Percentiles rank a stretch among this genome's conserved stretches.
These are phyloP conservation scores for Lordiphosa collinella DNA, from an alignment of 1,140 invertebrate genomes.

Conservation along the genomic window DNA sequence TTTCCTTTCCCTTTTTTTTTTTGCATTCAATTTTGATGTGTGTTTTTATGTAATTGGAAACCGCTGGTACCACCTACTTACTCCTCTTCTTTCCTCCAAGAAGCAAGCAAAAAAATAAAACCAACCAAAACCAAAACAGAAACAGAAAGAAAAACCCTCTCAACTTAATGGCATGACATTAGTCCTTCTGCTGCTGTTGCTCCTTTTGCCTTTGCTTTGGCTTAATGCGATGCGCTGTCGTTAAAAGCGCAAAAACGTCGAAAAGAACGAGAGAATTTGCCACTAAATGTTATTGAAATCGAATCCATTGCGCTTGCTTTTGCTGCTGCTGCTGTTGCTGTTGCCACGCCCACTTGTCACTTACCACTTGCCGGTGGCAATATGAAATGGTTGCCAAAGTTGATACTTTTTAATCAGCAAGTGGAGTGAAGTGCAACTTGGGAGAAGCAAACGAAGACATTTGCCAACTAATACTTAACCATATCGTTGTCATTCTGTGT, in stretches of 20 bases:
- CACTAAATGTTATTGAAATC: constrained; percentile 73
- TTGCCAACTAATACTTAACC: neutral
- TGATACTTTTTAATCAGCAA: constrained; percentile 55
- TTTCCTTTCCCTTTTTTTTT: neutral
- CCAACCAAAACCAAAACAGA: too few relatives aligned
- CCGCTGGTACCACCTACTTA: constrained; percentile 9
- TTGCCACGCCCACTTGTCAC: constrained; percentile 1
- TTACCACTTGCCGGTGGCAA: constrained; percentile 29
- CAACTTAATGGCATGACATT: constrained; percentile 53
- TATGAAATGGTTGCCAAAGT: constrained; percentile 16
- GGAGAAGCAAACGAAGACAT: too few relatives aligned
- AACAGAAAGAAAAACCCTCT: constrained; percentile 1
- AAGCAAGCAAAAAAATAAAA: neutral
- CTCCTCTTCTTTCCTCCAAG: neutral
- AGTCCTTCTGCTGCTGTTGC: constrained; percentile 31
- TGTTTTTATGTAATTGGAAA: constrained; percentile 50
- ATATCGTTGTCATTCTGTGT: constrained; percentile 8
- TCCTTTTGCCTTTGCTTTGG: constrained; percentile 21
- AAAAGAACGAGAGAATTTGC: constrained; percentile 48
- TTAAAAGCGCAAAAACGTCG: constrained; percentile 51
- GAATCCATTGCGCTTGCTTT: constrained; percentile 34
- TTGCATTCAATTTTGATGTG: constrained; percentile 18
- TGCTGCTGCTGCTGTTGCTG: too few relatives aligned
- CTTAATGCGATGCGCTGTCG: constrained; percentile 50
- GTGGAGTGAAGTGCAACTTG: too few relatives aligned